Percentiles rank a stretch among this genome's conserved stretches.
Conservation (phyloP, 2,797 vertebrate genomes). For the Pampus argenteus region DNA sequence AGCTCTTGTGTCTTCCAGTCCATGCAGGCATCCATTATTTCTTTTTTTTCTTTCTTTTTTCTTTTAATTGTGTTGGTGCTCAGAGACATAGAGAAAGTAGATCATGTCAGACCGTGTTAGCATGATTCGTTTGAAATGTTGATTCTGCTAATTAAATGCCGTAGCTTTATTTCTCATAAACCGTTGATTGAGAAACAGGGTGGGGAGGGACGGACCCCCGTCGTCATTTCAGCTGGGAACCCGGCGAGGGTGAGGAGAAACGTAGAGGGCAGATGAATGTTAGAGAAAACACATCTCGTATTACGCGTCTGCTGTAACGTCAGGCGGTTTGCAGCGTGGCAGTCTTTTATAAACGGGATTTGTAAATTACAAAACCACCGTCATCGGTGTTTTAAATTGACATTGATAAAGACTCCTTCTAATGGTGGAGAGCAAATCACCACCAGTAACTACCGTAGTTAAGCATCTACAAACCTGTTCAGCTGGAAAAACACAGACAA, state of each 20-base stretch:
- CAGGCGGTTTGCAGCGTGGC: background rate
- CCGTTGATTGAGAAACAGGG: constrained; percentile 42
- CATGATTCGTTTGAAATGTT: constrained; percentile 68
- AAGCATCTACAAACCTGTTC: too few relatives aligned
- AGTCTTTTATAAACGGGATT: too few relatives aligned
- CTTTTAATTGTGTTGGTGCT: constrained; percentile 79
- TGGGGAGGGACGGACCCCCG: constrained; percentile 22
- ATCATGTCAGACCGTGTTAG: constrained; percentile 74
- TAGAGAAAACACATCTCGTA: background rate
- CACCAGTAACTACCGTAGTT: too few relatives aligned
- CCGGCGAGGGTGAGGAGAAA: constrained; percentile 11
- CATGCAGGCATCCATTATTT: constrained; percentile 59
- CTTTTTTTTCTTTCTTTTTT: constrained; percentile 31
- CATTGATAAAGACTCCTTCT: background rate
- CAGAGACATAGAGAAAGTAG: constrained; percentile 67
- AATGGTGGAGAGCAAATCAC: too few relatives aligned
- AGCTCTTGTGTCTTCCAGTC: constrained; percentile 31
- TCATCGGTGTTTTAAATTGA: background rate
- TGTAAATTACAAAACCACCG: too few relatives aligned
- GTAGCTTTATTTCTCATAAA: constrained; percentile 53
- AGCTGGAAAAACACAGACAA: too few relatives aligned
- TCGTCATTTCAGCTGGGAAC: constrained; percentile 46
- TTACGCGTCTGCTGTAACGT: background rate
- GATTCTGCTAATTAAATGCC: constrained; percentile 69
- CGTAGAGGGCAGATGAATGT: background rate